Conservation (phyloP, 2,797 vertebrate species). For the Harpagifer antarcticus region DNA sequence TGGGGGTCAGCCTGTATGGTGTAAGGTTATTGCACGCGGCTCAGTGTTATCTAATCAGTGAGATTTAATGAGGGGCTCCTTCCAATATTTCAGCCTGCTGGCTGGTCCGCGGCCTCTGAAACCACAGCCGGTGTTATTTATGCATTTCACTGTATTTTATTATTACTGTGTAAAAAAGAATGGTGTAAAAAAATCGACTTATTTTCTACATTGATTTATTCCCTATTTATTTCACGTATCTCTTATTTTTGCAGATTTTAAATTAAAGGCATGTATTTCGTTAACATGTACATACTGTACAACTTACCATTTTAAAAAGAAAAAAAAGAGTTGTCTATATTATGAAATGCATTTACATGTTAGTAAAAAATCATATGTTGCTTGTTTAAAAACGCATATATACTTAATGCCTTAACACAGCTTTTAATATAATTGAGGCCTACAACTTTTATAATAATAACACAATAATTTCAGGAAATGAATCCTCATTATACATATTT, state of each 20-base stretch:
- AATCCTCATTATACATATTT: not conserved
- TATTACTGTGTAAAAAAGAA: not conserved
- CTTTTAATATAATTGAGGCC: no score
- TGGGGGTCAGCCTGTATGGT: constrained; percentile 62
- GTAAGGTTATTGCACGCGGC: constrained; percentile 56
- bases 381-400: not conserved
- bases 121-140: not conserved
- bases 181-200: not conserved
- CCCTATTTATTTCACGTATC: not conserved
- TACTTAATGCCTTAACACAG: no score
- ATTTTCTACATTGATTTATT: not conserved
- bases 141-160: constrained; percentile 1
- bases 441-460: not conserved
- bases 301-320: not conserved
- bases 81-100: constrained; percentile 41
- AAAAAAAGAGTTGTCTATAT: not conserved
- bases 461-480: not conserved
- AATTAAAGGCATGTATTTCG: not conserved
- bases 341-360: not conserved
- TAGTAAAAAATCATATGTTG: not conserved
- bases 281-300: not conserved
- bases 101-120: constrained; percentile 26
- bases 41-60: constrained; percentile 68
- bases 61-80: constrained; percentile 62
- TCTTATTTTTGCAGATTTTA: not conserved